Evolutionary conservation across 2,113 vertebrate genomes (phyloP), one percentile per base, ranked within the genome.

Genomic region (Spea multiplicata): DNA sequence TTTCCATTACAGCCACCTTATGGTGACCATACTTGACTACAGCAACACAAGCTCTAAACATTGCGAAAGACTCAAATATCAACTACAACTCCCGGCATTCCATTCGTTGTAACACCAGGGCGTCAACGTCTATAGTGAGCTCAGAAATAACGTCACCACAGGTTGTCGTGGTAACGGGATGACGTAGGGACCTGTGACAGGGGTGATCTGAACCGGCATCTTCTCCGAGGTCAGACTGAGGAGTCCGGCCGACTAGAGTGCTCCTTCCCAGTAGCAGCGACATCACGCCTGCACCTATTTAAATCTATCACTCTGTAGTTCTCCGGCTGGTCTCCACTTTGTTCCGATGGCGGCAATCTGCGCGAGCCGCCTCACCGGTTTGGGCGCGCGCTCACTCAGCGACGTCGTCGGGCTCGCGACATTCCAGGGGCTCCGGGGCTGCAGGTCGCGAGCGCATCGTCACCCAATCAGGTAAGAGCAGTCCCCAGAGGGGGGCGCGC

Each of bases 391-490:
- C 83, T 91, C 91, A 3, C 85, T 93, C 57, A 93, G 92, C 44
- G 92, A 93, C 83, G 88, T 91, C 44, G 84, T 92, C 5, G 91
- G 92, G 81, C 82, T 92, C 3, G 88, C 87, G 82, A 73, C 80
- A 76, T 88, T 0, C 82, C 86, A 87, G 59, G 89, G 88, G n/a
- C 76, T 84, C 3, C 81, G 86, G 74, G 85, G 85, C 4, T 14
- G 85, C 44, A 69, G 82, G 44, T 16, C 66, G 3, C 86, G 82
- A 81, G 69, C 66, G 80, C 84, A 80, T 52, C 77, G 77, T 52
- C 91, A 91, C 71, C 90, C 86, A 86, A 92, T 93, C 89, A 94
- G 94, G 94, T 95, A 83, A 87, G 85, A 66, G 67, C 50, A 44
- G 10, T n/a, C 75, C 55, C 30, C 30, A 30, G 2, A 53, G 1